Base-by-base conservation (phyloP, 2,797 vertebrate genomes). In the Acrocephalus scirpaceus region DNA sequence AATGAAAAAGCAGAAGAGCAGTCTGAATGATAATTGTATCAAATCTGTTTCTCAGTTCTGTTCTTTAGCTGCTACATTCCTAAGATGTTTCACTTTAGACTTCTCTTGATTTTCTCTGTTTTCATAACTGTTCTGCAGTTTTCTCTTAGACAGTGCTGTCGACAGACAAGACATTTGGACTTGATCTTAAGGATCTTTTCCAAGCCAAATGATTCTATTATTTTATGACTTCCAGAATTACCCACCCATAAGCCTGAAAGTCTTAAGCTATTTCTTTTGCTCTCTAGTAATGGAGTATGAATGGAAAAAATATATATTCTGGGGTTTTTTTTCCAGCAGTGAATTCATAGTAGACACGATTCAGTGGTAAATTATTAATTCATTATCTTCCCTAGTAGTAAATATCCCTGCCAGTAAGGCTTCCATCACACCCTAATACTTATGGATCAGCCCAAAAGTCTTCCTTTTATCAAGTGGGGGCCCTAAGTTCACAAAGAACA, bases 61-160 rank as follows among this genome's bases (percentile, higher is more conserved):
- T 90, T 92, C 56, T 81, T 82, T 48, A 76, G 25, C 40, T 50
- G 14, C 82, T 76, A 61, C 5, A 51, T 76, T 75, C 67, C 86
- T 65, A 56, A 86, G 29, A n/a, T 32, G 50, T 77, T 92, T 85
- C 44, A 34, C 42, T 61, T 92, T 21, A 67, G 18, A 62, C 76
- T 83, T 89, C 13, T 76, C 26, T 40, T 47, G 11, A 14, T 77
- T 86, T 91, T 83, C 42, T 82, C 60, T 88, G 53, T 54, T 88
- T 91, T 88, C 40, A 8, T 66, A 17, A 65, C 67, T 93, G 17
- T 64, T 96, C 85, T 88, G 18, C 85, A 88, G 19, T 84, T 95
- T 75, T 91, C 50, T 67, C 48, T 64, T 61, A 61, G 61, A 44
- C 38, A 32, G 65, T 84, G 21, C 71, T 79, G 58, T 61, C 34